Conservation (phyloP, 1,140 invertebrate species). For the Ladona fulva region DNA sequence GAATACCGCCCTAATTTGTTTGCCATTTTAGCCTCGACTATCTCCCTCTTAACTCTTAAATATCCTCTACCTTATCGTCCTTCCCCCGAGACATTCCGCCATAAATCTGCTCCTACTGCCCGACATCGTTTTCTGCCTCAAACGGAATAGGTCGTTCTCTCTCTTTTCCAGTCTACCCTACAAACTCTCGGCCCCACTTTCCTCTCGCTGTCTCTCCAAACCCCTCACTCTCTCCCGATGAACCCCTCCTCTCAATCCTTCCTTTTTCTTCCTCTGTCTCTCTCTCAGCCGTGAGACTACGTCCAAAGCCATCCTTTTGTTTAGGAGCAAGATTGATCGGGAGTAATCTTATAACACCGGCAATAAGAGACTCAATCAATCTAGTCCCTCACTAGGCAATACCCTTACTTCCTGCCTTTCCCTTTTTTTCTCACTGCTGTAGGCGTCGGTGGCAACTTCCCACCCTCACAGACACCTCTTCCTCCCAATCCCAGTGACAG, state of each 20-base stretch:
- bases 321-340: conserved; percentile 8
- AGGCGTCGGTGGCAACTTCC: neutral
- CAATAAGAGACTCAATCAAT: conserved; percentile 7
- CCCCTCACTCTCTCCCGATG: neutral
- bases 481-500: neutral
- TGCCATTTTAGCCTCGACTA: too few species aligned
- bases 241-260: neutral
- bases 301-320: neutral
- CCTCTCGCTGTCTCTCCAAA: neutral
- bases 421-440: too few species aligned
- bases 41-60: too few species aligned
- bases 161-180: neutral
- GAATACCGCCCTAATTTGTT: too few species aligned
- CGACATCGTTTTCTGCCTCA: too few species aligned
- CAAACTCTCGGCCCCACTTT: neutral
- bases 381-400: neutral
- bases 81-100: too few species aligned
- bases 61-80: too few species aligned
- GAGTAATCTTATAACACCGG: conserved; percentile 9
- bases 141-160: neutral
- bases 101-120: too few species aligned
- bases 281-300: neutral
- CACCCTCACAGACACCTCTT: neutral
- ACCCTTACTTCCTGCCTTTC: neutral
- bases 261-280: neutral